Percentiles rank a stretch among this genome's conserved stretches.
Evolutionary conservation across 1,140 invertebrate species (phyloP).

Genomic region (Samia ricini): DNA sequence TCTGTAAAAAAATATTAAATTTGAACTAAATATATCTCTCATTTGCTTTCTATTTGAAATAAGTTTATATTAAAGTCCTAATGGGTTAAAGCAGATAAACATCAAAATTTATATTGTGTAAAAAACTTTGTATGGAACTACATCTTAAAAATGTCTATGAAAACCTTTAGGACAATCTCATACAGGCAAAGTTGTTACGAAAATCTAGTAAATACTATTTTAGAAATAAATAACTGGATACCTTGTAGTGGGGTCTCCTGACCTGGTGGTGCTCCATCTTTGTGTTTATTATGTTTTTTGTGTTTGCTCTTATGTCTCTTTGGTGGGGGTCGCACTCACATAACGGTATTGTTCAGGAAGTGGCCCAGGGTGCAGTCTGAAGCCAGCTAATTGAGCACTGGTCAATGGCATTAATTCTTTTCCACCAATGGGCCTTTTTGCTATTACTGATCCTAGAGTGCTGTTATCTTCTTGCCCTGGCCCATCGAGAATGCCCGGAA

Average conservation of each 20-base stretch:
- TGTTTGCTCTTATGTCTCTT: constrained; percentile 97
- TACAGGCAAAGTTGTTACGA: too few relatives aligned
- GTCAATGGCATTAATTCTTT: constrained; percentile 95
- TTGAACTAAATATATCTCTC: too few relatives aligned
- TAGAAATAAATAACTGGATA: constrained; percentile 21
- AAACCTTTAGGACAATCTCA: too few relatives aligned
- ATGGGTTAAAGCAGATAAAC: too few relatives aligned
- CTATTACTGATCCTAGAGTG: constrained; percentile 95
- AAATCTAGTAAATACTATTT: too few relatives aligned
- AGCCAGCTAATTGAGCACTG: constrained; percentile 93
- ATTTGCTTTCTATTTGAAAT: too few relatives aligned
- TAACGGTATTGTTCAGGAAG: constrained; percentile 97
- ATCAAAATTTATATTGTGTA: too few relatives aligned
- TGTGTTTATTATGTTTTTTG: constrained; percentile 94
- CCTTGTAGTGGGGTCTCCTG: constrained; percentile 81
- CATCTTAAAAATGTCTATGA: too few relatives aligned
- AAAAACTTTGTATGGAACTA: too few relatives aligned
- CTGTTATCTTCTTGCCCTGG: constrained; percentile 90
- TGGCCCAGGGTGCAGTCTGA: constrained; percentile 96
- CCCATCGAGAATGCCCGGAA: constrained; percentile 96
- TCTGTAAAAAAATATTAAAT: too few relatives aligned
- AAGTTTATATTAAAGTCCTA: too few relatives aligned
- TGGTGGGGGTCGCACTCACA: constrained; percentile 91
- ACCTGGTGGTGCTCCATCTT: constrained; percentile 86
- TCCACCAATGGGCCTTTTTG: constrained; percentile 97